Conservation (phyloP, 2,888 invertebrate species). For the Antheraea yamamai region DNA sequence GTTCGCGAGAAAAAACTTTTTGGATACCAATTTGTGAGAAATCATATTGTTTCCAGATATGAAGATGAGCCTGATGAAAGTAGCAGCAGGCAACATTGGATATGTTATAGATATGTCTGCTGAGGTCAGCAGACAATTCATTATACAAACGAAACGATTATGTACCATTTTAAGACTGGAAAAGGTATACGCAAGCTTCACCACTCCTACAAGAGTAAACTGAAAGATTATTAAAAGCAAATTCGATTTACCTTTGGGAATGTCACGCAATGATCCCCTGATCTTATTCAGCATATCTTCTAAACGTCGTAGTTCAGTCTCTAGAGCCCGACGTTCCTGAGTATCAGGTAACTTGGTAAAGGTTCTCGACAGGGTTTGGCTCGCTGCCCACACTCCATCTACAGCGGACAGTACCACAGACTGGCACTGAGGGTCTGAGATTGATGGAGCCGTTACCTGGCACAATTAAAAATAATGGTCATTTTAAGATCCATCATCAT, state of each 20-base stretch:
- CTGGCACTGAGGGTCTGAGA: conserved; percentile 20
- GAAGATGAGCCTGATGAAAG: too few relatives aligned
- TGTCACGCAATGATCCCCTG: conserved; percentile 23
- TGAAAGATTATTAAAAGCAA: not conserved
- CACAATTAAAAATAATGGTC: not conserved
- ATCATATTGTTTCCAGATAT: too few relatives aligned
- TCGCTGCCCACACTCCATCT: conserved; percentile 4
- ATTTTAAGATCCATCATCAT: not conserved
- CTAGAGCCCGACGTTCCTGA: not conserved
- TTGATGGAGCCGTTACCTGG: conserved; percentile 17
- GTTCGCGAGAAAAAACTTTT: too few relatives aligned
- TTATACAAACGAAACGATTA: too few relatives aligned
- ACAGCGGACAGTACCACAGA: conserved; percentile 9
- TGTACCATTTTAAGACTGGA: too few relatives aligned
- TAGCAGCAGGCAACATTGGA: too few relatives aligned
- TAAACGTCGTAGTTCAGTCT: conserved; percentile 3
- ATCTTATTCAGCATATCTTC: conserved; percentile 21
- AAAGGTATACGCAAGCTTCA: not conserved
- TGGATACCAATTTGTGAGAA: too few relatives aligned
- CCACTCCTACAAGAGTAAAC: not conserved
- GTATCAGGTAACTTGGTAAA: conserved; percentile 5
- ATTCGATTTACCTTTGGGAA: conserved; percentile 13
- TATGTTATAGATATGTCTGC: too few relatives aligned
- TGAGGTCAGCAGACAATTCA: too few relatives aligned
- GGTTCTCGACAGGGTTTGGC: not conserved